Base-by-base conservation (phyloP, 2,797 vertebrate genomes). In the Alca torda region DNA sequence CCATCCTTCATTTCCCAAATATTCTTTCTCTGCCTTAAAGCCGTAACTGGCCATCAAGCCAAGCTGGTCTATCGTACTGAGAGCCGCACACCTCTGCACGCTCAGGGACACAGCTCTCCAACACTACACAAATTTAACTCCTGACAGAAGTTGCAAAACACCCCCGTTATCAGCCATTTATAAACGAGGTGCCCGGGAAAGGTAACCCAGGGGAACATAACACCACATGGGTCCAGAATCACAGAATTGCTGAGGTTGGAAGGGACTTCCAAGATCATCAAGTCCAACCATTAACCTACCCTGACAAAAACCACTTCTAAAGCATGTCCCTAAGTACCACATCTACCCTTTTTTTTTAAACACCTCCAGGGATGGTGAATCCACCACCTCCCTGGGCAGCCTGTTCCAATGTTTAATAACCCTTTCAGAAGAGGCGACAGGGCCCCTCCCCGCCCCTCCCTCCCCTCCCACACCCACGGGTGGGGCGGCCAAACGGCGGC, bases 11-110 rank as follows among this genome's bases (percentile, higher is more conserved):
- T 46, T 78, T 45, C 57, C 48, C 25, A n/a, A 39, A 28, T 1
- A 15, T 4, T 50, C 41, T 11, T 30, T n/a, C 33, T 39, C 37
- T 25, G 25, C 63, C 12, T 31, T 41, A 23, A 43, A 39, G 3
- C 10, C 7, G 1, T 1, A 15, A 8, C 5, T 0, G 9, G 48
- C 6, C 10, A 25, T 6, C 13, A 1, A 26, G 70, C 78, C 4
- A 26, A 15, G 39, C 73, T 6, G 12, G 46, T 1, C 51, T 1
- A 14, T 0, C 0, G 5, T 0, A 3, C 33, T 13, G 1, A 4
- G 11, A 31, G 37, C 76, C 19, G 4, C 91, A 0, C 60, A 3
- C 13, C 41, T 24, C 39, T 3, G 54, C 69, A 10, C 39, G 3
- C 82, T 26, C 23, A 37, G 6, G 23, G 54, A 10, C 79, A 57